Evolutionary conservation across 1,140 invertebrate species (phyloP).

Genomic region (Phortica variegata): DNA sequence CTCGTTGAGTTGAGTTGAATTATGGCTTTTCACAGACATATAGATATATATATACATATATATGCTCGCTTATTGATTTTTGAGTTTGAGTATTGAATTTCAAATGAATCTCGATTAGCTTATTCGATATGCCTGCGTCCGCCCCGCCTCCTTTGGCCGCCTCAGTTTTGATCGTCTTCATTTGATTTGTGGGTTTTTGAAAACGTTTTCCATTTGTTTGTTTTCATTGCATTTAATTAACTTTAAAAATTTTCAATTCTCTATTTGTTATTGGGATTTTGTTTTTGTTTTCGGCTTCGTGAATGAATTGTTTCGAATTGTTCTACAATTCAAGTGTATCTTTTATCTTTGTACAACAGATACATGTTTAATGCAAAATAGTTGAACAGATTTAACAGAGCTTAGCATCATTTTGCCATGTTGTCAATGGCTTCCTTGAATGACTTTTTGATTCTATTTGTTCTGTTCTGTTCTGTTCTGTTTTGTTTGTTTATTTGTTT

Average conservation of each 20-base stretch:
- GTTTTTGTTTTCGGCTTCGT: slow-evolving; percentile 30
- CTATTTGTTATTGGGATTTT: too few relatives aligned
- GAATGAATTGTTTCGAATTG: too few relatives aligned
- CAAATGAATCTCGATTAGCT: slow-evolving; percentile 50
- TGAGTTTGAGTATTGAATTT: slow-evolving; percentile 48
- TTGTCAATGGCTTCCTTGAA: too few relatives aligned
- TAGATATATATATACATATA: background rate
- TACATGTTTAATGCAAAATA: too few relatives aligned
- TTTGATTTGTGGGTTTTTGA: too few relatives aligned
- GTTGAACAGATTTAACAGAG: background rate
- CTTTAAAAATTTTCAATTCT: too few relatives aligned
- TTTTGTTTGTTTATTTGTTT: too few relatives aligned
- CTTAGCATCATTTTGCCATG: background rate
- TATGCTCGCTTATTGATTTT: background rate
- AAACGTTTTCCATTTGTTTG: too few relatives aligned
- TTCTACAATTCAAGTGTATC: slow-evolving; percentile 18
- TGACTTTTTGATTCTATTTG: too few relatives aligned
- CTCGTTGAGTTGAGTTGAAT: slow-evolving; percentile 42
- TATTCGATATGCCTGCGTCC: slow-evolving; percentile 33
- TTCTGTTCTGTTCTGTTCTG: too few relatives aligned
- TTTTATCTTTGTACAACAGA: background rate
- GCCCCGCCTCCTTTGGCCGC: slow-evolving; percentile 17
- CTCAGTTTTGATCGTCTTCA: slow-evolving; percentile 5
- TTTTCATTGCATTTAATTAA: slow-evolving; percentile 48
- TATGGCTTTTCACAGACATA: background rate